Percentiles rank a stretch among this genome's conserved stretches.
Conservation (phyloP, 53 echinoderm and acorn worm species). For the Actinopyga echinites region DNA sequence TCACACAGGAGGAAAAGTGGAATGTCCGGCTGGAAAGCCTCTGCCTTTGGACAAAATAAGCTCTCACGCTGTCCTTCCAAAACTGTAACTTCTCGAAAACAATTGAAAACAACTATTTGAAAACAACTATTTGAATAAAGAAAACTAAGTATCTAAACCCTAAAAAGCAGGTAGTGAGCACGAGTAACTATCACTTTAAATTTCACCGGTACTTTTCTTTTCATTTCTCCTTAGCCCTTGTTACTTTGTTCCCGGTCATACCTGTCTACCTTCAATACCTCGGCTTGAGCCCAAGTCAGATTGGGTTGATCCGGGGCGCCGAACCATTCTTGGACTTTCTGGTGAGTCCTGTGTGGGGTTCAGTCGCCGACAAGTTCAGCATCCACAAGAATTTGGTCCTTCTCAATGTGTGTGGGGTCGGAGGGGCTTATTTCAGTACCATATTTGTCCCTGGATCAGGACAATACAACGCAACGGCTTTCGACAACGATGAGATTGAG, state of each 20-base stretch:
- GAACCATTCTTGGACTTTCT: conserved; percentile 81
- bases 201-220: too few relatives aligned
- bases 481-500: background rate
- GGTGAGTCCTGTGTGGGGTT: conserved; percentile 83
- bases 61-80: too few relatives aligned
- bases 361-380: conserved; percentile 89
- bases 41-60: too few relatives aligned
- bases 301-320: conserved; percentile 83
- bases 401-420: conserved; percentile 62
- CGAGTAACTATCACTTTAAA: too few relatives aligned
- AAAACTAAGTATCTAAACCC: too few relatives aligned
- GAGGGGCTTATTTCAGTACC: conserved; percentile 68
- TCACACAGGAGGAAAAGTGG: too few relatives aligned
- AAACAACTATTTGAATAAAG: too few relatives aligned
- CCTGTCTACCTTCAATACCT: conserved; percentile 91
- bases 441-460: conserved; percentile 70
- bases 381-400: conserved; percentile 73
- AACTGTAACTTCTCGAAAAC: too few relatives aligned
- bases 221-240: conserved; percentile 56
- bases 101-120: too few relatives aligned
- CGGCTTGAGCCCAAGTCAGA: conserved; percentile 78
- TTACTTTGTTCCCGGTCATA: conserved; percentile 76
- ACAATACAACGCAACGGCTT: background rate
- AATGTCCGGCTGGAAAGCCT: too few relatives aligned
- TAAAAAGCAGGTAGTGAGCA: too few relatives aligned